Base-by-base conservation (phyloP, 2,888 invertebrate genomes). In the Nebria brevicollis region DNA sequence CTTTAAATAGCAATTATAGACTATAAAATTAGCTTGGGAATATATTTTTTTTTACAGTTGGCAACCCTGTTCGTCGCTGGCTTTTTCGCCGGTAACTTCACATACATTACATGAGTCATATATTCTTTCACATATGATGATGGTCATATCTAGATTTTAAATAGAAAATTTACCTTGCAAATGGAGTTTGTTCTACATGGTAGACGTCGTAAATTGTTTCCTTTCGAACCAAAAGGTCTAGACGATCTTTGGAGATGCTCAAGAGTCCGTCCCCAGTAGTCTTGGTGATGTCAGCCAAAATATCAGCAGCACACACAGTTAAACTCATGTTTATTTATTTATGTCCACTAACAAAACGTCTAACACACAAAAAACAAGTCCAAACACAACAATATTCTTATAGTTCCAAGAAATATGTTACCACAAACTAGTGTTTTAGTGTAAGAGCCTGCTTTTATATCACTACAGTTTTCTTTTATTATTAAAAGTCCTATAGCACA, bases 151-250 rank as follows among this genome's bases (percentile, higher is more conserved):
- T 42, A 42, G 25, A 11, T 15, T 41, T 43, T 34, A 20, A 83
- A 83, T 83, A 82, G 83, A 77, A 77, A 74, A 87, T 91, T 91
- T 91, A 95, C 95, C 95, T 95, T 92, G 95, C 95, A 91, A 95
- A 95, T 87, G 95, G 95, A 87, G 94, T 94, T 90, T 94, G 94
- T 89, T 95, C 95, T 86, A 95, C 94, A 89, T 94, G 93, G 89
- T 95, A 95, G 84, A 94, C 92, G 86, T 94, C 93, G 86, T 93
- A 92, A 89, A 95, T 95, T 86, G 94, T 93, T 88, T 94, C 93
- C 88, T 93, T 91, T 86, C 94, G 93, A 89, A 95, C 92, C 88
- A 95, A 90, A 88, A 91, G 91, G 86, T 92, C 91, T 86, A 94
- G 90, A 87, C 92, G 91, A 86, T 93, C 93, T 88, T 94, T 93